Evolutionary conservation across 2,797 vertebrate genomes (phyloP).

Genomic region (Dermochelys coriacea): DNA sequence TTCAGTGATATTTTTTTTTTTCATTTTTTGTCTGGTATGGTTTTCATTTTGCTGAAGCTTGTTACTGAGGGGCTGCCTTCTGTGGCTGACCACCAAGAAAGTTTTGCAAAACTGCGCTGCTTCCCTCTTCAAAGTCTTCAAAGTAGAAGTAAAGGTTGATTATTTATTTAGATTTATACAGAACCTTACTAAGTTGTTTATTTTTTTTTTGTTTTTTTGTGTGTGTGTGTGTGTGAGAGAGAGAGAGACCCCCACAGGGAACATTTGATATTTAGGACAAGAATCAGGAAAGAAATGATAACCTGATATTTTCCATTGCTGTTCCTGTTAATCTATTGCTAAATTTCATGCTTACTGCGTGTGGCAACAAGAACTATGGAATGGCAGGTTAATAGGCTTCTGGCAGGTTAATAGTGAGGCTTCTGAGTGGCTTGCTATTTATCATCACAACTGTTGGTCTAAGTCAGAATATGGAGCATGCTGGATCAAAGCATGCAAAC

Average conservation of each 20-base stretch:
- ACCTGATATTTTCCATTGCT: not conserved
- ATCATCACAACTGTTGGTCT: not conserved
- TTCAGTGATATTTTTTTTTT: slow-evolving; percentile 39
- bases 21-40: slow-evolving; percentile 27
- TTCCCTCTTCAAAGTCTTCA: slow-evolving; percentile 76
- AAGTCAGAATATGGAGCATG: not conserved
- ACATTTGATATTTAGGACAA: not conserved
- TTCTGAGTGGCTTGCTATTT: not conserved
- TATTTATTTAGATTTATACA: slow-evolving; percentile 59
- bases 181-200: not conserved
- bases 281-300: not conserved
- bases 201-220: too few relatives aligned
- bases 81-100: slow-evolving; percentile 76
- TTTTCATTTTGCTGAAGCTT: slow-evolving; percentile 81
- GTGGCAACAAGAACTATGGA: not conserved
- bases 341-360: not conserved
- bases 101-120: slow-evolving; percentile 76
- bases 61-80: slow-evolving; percentile 72
- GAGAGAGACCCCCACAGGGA: not conserved
- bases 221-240: too few relatives aligned
- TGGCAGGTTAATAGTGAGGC: slow-evolving; percentile 14
- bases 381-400: not conserved
- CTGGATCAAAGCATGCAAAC: not conserved
- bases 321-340: not conserved
- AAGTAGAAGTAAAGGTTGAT: slow-evolving; percentile 71